These are phyloP conservation scores for Myotis davidii DNA, from an alignment of 2,113 vertebrate genomes.

Conservation along the genomic window DNA sequence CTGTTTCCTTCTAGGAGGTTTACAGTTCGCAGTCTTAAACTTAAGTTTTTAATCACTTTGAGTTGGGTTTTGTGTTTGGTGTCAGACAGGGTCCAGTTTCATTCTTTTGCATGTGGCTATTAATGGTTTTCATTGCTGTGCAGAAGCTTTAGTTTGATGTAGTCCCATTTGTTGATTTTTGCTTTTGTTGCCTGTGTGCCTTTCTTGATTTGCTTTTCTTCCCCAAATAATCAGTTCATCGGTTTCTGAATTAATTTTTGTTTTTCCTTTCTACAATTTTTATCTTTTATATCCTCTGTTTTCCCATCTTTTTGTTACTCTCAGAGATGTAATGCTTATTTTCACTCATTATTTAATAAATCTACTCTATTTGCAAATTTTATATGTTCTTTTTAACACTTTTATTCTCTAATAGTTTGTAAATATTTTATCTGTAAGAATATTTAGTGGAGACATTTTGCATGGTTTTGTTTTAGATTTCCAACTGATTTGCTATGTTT, in stretches of 20 bases:
- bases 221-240: not conserved
- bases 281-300: not conserved
- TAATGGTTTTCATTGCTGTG: not conserved
- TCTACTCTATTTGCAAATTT: not conserved
- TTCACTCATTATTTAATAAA: conserved; percentile 20
- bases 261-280: conserved; percentile 4
- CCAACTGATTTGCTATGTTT: not conserved
- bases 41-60: not conserved
- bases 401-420: not conserved
- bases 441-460: not conserved
- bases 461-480: not conserved
- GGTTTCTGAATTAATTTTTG: not conserved
- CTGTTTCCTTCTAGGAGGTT: not conserved
- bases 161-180: not conserved
- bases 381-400: not conserved
- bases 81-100: not conserved
- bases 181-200: not conserved
- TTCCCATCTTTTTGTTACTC: not conserved
- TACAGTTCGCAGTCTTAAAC: not conserved
- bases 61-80: not conserved
- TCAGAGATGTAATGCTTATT: not conserved
- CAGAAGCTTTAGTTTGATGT: not conserved
- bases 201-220: not conserved
- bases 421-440: not conserved
- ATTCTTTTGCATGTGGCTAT: not conserved